Percentiles rank a stretch among this genome's conserved stretches.
Evolutionary conservation across 1,140 invertebrate species (phyloP).

Genomic region (Phortica variegata): DNA sequence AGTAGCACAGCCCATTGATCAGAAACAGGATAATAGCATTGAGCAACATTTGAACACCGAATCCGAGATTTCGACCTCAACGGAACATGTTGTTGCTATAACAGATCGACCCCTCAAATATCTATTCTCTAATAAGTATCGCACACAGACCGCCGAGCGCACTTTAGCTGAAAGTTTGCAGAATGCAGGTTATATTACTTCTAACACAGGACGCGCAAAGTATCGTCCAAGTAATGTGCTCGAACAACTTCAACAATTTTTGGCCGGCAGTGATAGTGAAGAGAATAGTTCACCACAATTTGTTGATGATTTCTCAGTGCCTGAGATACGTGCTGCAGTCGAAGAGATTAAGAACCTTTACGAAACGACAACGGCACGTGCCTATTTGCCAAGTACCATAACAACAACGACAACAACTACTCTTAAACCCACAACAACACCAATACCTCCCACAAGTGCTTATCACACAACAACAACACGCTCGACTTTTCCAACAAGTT

Average conservation of each 20-base stretch:
- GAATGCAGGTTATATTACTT: slow-evolving; percentile 43
- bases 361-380: slow-evolving; percentile 6
- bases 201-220: slow-evolving; percentile 18
- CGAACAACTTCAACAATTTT: slow-evolving; percentile 43
- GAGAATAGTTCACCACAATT: slow-evolving; percentile 47
- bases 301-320: slow-evolving; percentile 37
- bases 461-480: not conserved
- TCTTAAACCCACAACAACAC: slow-evolving; percentile 15
- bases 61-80: slow-evolving; percentile 16
- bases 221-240: slow-evolving; percentile 29
- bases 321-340: slow-evolving; percentile 33
- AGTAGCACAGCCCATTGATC: slow-evolving; percentile 19
- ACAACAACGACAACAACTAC: slow-evolving; percentile 15
- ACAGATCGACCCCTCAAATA: slow-evolving; percentile 42
- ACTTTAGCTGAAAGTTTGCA: slow-evolving; percentile 44
- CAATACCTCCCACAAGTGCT: slow-evolving; percentile 7
- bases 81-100: slow-evolving; percentile 28
- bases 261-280: slow-evolving; percentile 31
- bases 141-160: slow-evolving; percentile 38
- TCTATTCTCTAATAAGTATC: slow-evolving; percentile 47
- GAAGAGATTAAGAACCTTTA: slow-evolving; percentile 36
- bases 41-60: slow-evolving; percentile 19
- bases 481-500: slow-evolving; percentile 14
- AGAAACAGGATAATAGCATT: slow-evolving; percentile 37
- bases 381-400: slow-evolving; percentile 1